Base-by-base conservation (phyloP, 1,140 invertebrate species). In the Drosophila santomea region DNA sequence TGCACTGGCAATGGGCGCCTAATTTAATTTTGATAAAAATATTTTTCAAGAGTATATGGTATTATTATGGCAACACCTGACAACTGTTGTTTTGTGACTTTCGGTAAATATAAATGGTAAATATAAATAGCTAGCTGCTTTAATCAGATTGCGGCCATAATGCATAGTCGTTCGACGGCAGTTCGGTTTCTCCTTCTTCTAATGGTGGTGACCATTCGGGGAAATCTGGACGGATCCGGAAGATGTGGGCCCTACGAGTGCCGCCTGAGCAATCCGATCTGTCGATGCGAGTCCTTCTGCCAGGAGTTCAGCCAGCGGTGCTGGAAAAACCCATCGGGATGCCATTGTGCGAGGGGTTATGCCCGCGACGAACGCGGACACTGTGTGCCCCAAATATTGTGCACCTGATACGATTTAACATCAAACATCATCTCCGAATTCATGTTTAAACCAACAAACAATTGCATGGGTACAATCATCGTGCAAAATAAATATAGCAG, bases 221-320 rank as follows among this genome's bases (percentile, higher is more conserved):
- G 28, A 11, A 10, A n/a, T 10, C 10, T 48, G 57, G 20, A 48
- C n/a, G 57, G 44, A 28, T 59, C 44, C 17, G 17, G 32, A n/a
- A 35, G 20, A 20, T 72, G 68, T 41, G 60, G 59, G 2, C n/a
- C 50, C 20, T 50, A 50, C 60, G 68, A 72, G 52, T 72, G 68
- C 32, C 39, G 36, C 0, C 25, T 48, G 20, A 50, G 61, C 14
- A 51, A 57, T 14, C 35, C 44, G 23, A 32, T 44, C 39, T 72
- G 68, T 39, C 36, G 60, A 0, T 72, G 68, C 38, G 68, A 72
- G 52, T 39, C 68, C 54, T 72, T 64, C 14, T 72, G 68, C 55
- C 23, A 41, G 58, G 51, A 63, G 36, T 44, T 32, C 4, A 41
- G 32, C 10, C 35, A 44, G 8, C 61, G 68, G 11, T 72, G 68